A percentile compares a stretch with the other conserved stretches of the same genome.
These are phyloP conservation scores for Procambarus virginalis DNA, from an alignment of 1,140 invertebrate genomes.

Conservation along the genomic window DNA sequence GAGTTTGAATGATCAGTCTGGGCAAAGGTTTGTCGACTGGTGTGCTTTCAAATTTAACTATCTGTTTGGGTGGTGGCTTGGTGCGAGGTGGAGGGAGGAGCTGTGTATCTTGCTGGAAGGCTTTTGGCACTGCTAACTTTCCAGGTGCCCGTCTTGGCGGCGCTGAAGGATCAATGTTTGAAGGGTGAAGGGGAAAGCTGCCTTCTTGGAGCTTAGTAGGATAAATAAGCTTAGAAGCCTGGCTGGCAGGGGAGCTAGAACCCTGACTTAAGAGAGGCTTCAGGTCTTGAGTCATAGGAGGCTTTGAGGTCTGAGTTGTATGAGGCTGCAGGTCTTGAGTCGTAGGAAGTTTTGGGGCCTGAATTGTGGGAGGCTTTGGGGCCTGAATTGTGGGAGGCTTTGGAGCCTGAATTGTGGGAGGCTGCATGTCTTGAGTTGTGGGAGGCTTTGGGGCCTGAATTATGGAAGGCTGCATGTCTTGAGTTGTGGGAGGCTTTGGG, in stretches of 20 bases:
- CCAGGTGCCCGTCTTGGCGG: not conserved
- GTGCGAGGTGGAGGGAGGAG: not conserved
- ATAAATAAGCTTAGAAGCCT: not conserved
- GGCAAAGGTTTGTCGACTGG: too few species aligned
- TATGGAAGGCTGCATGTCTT: not conserved
- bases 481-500: not conserved
- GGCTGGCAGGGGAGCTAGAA: not conserved
- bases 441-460: too few species aligned
- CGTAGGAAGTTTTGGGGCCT: not conserved
- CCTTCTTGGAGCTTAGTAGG: not conserved
- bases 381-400: not conserved
- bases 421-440: not conserved
- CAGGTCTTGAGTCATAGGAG: not conserved
- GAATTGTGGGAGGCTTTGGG: not conserved
- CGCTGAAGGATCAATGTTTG: not conserved
- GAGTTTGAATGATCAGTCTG: too few species aligned
- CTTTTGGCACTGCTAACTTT: slow-evolving; percentile 17
- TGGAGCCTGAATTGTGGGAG: not conserved
- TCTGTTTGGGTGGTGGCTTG: not conserved
- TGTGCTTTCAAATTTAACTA: not conserved
- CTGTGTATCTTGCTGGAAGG: slow-evolving; percentile 34
- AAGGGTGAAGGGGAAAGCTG: not conserved
- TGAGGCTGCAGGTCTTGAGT: not conserved
- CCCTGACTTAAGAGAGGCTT: not conserved
- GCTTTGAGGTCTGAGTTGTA: not conserved